phyloP scores from a whole-genome alignment of 2,797 vertebrate species.

The Gorsachius magnificus region DNA sequence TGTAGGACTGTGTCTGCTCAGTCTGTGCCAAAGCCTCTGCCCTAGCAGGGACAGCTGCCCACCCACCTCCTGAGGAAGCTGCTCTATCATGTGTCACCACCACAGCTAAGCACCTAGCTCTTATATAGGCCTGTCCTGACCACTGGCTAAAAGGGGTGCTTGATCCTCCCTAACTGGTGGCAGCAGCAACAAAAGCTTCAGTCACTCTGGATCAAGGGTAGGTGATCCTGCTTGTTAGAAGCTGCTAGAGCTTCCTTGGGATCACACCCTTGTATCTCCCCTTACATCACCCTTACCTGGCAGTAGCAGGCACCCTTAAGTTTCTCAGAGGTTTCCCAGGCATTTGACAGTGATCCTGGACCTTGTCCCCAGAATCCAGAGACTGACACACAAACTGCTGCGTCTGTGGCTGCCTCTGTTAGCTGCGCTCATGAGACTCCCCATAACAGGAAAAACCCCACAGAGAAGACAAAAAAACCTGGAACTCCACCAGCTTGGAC shows the following conservation, averaged over 20 bases:
- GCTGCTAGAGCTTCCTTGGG: not conserved
- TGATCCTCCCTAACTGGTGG: not conserved
- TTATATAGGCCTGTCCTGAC: not conserved
- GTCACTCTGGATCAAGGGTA: not conserved
- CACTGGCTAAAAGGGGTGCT: not conserved
- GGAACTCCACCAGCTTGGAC: not conserved
- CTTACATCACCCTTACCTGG: not conserved
- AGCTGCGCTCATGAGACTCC: not conserved
- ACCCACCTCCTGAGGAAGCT: accelerated
- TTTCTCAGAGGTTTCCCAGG: not conserved
- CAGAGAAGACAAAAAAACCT: not conserved
- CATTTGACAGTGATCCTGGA: not conserved
- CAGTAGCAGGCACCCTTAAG: not conserved
- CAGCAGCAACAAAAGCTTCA: not conserved
- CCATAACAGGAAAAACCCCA: not conserved
- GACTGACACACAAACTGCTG: not conserved
- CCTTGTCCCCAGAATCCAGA: not conserved
- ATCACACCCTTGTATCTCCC: not conserved
- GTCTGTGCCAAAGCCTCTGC: not conserved
- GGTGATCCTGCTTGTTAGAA: not conserved
- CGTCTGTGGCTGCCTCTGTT: not conserved
- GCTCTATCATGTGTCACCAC: accelerated
- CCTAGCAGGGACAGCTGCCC: not conserved
- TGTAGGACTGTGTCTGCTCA: not conserved
- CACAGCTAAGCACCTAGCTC: not conserved